Evolutionary conservation across 2,113 vertebrate species (phyloP).

Genomic region (Piprites chloris): DNA sequence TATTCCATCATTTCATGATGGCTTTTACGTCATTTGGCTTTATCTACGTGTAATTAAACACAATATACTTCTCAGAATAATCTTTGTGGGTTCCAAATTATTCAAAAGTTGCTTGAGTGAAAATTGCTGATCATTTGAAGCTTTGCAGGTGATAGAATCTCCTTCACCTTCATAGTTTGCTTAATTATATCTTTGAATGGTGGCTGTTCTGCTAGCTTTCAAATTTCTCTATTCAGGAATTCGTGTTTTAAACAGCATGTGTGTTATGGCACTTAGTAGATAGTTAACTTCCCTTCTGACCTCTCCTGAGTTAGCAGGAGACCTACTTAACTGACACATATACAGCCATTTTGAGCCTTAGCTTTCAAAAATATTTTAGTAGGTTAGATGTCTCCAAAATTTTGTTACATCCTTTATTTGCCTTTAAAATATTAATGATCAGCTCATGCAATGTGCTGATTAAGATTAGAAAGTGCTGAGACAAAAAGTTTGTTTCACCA

Average conservation of each 20-base stretch:
- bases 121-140: not conserved
- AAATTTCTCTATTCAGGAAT: not conserved
- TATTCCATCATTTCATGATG: not conserved
- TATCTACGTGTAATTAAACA: not conserved
- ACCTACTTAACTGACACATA: conserved; percentile 29
- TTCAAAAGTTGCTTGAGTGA: not conserved
- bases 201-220: conserved; percentile 10
- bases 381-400: conserved; percentile 54
- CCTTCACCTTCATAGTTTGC: not conserved
- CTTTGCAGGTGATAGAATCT: not conserved
- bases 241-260: not conserved
- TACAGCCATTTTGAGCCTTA: conserved; percentile 1
- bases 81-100: not conserved
- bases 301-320: conserved; percentile 8
- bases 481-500: not conserved
- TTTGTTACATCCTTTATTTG: conserved; percentile 54
- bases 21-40: not conserved
- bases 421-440: conserved; percentile 61
- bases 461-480: conserved; percentile 49
- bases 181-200: not conserved
- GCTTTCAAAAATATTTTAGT: conserved; percentile 60
- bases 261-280: not conserved
- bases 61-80: conserved; percentile 19
- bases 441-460: conserved; percentile 37
- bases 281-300: conserved; percentile 10